Evolutionary conservation across 2,888 invertebrate species (phyloP), one percentile per base, ranked within the genome.

Genomic region (Penaeus monodon): DNA sequence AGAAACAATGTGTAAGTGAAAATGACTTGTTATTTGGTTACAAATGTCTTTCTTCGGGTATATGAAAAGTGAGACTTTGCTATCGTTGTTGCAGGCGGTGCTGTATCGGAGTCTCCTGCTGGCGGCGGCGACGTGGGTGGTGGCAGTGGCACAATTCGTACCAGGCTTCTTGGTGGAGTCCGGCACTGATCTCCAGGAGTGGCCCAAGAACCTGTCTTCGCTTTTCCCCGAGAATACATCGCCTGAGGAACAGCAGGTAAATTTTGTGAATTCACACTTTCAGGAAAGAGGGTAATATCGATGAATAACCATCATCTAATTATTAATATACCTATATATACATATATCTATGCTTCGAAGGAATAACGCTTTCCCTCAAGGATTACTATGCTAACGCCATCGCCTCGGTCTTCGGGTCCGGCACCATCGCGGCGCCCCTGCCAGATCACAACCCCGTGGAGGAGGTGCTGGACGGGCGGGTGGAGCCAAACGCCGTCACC

Each of bases 391-490:
- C 70, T 29, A 82, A 82, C 33, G 82, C 82, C 29, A 33, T 82
- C n/a, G 70, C 84, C 20, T 38, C 64, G 57, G 27, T 77, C 24
- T 44, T 86, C 17, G 73, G 73, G 8, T 64, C 82, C 10, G 86
- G 86, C 12, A 82, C 86, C 6, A 70, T 86, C 12, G 68, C 86
- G 14, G 86, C 82, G 4, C 68, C 81, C 10, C 82, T 82, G n/a
- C 82, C 86, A 0, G 86, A 86, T 29, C 29, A 78, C 78, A 86
- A 76, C 78, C 86, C 86, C n/a, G 86, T 86, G 64, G 86, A 86
- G 82, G 82, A 66, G 22, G 82, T 81, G 63, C 81, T 86, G 38
- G 77, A 70, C 2, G 86, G 82, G 2, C 78, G 44, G 7, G 64
- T 86, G 12, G n/a, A 33, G 49, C 86, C 70, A 64, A 82, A 82